Conservation (phyloP, 2,888 invertebrate species). For the Zeuzera pyrina region DNA sequence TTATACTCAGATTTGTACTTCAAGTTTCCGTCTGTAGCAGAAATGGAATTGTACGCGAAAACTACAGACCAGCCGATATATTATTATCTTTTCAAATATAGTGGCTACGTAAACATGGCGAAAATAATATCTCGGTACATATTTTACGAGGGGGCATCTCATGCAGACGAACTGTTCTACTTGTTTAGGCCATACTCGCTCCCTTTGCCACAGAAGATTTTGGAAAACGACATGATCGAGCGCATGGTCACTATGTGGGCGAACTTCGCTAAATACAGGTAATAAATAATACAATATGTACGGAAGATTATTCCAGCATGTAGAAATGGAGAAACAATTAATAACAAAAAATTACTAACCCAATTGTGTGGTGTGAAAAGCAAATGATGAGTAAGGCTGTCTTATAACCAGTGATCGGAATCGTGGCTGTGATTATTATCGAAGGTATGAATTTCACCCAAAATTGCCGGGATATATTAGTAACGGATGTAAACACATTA, state of each 20-base stretch:
- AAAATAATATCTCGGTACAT: slow-evolving; percentile 47
- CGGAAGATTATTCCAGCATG: too few species aligned
- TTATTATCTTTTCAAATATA: slow-evolving; percentile 54
- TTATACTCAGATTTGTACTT: slow-evolving; percentile 57
- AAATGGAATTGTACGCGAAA: slow-evolving; percentile 42
- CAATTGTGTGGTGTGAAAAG: too few species aligned
- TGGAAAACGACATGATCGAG: slow-evolving; percentile 44
- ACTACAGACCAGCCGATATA: slow-evolving; percentile 51
- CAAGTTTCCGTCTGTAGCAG: slow-evolving; percentile 48
- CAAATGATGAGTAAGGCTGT: too few species aligned
- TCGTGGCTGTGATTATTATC: too few species aligned
- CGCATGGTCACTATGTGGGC: slow-evolving; percentile 61
- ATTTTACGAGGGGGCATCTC: slow-evolving; percentile 44
- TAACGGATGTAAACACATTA: too few species aligned
- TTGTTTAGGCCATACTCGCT: slow-evolving; percentile 53
- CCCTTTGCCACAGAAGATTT: slow-evolving; percentile 40
- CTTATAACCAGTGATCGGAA: too few species aligned
- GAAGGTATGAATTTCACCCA: too few species aligned
- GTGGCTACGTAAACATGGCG: slow-evolving; percentile 50
- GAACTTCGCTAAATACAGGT: slow-evolving; percentile 63
- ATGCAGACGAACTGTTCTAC: slow-evolving; percentile 60
- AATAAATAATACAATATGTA: slow-evolving; percentile 14
- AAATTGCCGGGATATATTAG: too few species aligned
- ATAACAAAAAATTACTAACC: too few species aligned
- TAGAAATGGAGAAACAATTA: too few species aligned